Percentiles rank a stretch among this genome's conserved stretches.
phyloP scores from a whole-genome alignment of 2,888 invertebrate genomes.

The Acrocera orbiculus region DNA sequence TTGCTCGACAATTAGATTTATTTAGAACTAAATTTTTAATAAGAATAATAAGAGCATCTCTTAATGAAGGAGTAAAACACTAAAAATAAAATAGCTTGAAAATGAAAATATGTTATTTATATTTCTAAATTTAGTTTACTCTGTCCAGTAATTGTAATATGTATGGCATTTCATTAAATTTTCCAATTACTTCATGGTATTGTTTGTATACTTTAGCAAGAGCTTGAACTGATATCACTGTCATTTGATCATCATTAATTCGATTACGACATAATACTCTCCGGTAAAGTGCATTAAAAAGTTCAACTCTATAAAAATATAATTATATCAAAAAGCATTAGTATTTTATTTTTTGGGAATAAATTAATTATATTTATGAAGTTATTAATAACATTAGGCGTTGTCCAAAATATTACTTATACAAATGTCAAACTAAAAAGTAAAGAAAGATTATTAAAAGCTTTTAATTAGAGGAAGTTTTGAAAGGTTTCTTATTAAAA shows the following conservation, averaged over 20 bases:
- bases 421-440: too few species aligned
- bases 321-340: too few species aligned
- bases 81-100: slow-evolving; percentile 20
- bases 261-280: slow-evolving; percentile 86
- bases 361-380: too few species aligned
- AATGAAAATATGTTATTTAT: neutral
- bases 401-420: too few species aligned
- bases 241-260: slow-evolving; percentile 61
- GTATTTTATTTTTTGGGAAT: too few species aligned
- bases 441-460: too few species aligned
- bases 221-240: slow-evolving; percentile 93
- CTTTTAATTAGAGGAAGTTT: too few species aligned
- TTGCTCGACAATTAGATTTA: slow-evolving; percentile 36
- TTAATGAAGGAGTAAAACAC: slow-evolving; percentile 56
- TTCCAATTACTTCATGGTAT: slow-evolving; percentile 90
- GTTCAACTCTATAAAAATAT: slow-evolving; percentile 75
- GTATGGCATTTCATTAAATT: slow-evolving; percentile 91
- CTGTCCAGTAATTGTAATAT: slow-evolving; percentile 90
- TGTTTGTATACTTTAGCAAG: slow-evolving; percentile 96
- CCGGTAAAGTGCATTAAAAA: slow-evolving; percentile 98
- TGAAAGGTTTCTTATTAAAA: too few species aligned
- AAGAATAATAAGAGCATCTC: slow-evolving; percentile 84
- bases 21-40: slow-evolving; percentile 81
- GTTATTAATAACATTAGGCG: too few species aligned
- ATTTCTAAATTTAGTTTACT: slow-evolving; percentile 31